phyloP scores from a whole-genome alignment of 2,113 vertebrate species.

The Girardinichthys multiradiatus region DNA sequence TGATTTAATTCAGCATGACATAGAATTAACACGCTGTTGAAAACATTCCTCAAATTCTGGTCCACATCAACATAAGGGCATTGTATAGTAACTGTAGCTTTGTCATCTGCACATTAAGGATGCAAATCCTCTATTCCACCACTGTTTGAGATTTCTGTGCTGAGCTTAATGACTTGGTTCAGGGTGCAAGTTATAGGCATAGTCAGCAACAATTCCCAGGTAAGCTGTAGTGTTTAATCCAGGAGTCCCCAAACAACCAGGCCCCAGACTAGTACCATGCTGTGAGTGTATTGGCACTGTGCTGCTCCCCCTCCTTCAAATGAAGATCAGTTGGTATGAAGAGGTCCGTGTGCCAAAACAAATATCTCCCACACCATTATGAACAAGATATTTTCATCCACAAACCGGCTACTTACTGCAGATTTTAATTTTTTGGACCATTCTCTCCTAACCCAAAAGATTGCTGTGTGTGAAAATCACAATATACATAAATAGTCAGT shows the following conservation, averaged over 20 bases:
- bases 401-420: no score
- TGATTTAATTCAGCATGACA: background rate
- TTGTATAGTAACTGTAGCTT: background rate
- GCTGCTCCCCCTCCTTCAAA: no score
- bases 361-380: no score
- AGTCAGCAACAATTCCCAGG: background rate
- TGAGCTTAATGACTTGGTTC: background rate
- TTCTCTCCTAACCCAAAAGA: no score
- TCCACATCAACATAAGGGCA: background rate
- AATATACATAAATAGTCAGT: no score
- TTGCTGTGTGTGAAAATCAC: no score
- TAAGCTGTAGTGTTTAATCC: background rate
- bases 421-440: no score
- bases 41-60: background rate
- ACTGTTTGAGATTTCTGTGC: background rate
- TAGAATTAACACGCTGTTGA: background rate
- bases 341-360: no score
- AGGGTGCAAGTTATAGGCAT: background rate
- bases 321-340: no score
- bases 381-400: no score
- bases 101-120: background rate
- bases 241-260: background rate
- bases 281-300: background rate
- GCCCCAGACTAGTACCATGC: background rate
- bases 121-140: background rate